Evolutionary conservation across 2,888 invertebrate species (phyloP).

Genomic region (Drosophila villosipedis): DNA sequence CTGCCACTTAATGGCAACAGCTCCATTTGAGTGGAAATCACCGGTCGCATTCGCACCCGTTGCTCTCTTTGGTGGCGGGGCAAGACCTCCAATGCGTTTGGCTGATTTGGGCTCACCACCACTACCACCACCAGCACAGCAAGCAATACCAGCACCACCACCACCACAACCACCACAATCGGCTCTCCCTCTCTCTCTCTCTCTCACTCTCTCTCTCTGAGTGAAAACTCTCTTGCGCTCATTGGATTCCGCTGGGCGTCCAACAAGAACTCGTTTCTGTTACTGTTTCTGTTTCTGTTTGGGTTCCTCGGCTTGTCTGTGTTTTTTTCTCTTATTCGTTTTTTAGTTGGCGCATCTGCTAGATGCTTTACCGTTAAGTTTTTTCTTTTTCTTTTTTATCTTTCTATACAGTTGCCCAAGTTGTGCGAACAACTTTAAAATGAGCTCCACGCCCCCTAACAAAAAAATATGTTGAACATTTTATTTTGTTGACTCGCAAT

Average conservation of each 20-base stretch:
- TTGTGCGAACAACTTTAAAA: constrained; percentile 59
- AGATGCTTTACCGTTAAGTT: constrained; percentile 70
- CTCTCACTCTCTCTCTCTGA: constrained; percentile 47
- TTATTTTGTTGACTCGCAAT: constrained; percentile 17
- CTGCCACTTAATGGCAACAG: constrained; percentile 16
- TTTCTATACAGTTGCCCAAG: constrained; percentile 23
- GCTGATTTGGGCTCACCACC: constrained; percentile 66
- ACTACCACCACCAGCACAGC: constrained; percentile 33
- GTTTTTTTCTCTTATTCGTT: constrained; percentile 34
- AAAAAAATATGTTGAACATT: constrained; percentile 2
- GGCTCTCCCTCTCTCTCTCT: constrained; percentile 30
- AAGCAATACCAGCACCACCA: constrained; percentile 29
- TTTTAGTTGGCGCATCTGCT: constrained; percentile 70
- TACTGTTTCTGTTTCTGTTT: constrained; percentile 8
- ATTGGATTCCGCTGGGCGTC: constrained; percentile 50
- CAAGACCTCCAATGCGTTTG: constrained; percentile 84
- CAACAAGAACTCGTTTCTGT: constrained; percentile 63
- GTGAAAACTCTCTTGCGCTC: constrained; percentile 48
- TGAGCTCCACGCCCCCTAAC: constrained; percentile 62
- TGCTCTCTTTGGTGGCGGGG: constrained; percentile 73
- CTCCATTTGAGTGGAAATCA: constrained; percentile 67
- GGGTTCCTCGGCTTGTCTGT: background rate
- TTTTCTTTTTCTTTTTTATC: constrained; percentile 37
- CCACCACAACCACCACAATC: constrained; percentile 34
- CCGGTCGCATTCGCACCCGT: constrained; percentile 56